These are phyloP conservation scores for Cryptops parisi DNA, from an alignment of 2,888 invertebrate genomes.

Conservation along the genomic window DNA sequence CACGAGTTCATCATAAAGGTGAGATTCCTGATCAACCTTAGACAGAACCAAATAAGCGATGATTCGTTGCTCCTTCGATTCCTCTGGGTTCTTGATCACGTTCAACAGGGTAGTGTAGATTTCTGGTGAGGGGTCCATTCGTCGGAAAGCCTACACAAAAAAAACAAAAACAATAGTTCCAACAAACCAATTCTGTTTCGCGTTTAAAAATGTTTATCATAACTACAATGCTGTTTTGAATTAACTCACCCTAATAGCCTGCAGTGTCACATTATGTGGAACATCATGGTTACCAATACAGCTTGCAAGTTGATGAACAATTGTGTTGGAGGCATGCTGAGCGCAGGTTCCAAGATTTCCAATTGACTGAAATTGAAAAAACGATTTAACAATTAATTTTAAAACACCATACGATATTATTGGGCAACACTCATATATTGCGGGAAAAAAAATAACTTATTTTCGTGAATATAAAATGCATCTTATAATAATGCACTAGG, in stretches of 20 bases:
- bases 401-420: background rate
- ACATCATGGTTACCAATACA: background rate
- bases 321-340: background rate
- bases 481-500: no score
- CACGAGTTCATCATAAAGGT: background rate
- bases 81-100: background rate
- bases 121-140: background rate
- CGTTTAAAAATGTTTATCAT: no score
- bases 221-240: background rate
- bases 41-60: conserved; percentile 6
- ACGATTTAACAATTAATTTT: background rate
- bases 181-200: no score
- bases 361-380: background rate
- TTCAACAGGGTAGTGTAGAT: background rate
- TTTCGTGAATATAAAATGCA: no score
- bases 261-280: conserved; percentile 6
- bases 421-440: no score
- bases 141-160: conserved; percentile 4
- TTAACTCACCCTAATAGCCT: conserved; percentile 8
- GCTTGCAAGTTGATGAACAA: background rate
- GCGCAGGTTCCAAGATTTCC: conserved; percentile 9
- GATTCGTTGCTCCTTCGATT: conserved; percentile 3
- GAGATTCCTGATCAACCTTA: background rate
- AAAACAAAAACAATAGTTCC: background rate
- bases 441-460: no score